Percentiles rank a stretch among this genome's conserved stretches.
Evolutionary conservation across 2,113 vertebrate genomes (phyloP).

Genomic region (Hippocampus guttulatus): DNA sequence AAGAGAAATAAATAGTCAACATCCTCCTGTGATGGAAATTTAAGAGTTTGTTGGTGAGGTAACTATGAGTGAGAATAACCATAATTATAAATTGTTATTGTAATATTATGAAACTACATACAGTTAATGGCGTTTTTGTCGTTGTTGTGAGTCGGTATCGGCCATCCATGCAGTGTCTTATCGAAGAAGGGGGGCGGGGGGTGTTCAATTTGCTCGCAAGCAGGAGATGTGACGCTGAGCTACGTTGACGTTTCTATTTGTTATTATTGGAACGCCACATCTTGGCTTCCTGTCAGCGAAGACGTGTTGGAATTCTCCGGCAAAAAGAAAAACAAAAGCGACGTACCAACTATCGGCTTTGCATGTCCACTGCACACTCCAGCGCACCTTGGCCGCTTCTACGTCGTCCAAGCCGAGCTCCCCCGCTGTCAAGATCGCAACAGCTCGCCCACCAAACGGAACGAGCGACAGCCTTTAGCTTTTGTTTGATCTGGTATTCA

Average conservation of each 20-base stretch:
- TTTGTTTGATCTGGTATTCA: background rate
- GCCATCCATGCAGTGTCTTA: constrained; percentile 21
- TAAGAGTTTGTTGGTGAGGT: background rate
- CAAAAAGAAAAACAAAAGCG: constrained; percentile 20
- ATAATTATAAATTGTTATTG: background rate
- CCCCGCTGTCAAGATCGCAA: constrained; percentile 23
- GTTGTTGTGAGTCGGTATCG: background rate
- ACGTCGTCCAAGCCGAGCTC: constrained; percentile 19
- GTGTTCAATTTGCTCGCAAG: constrained; percentile 49
- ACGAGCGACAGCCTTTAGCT: background rate
- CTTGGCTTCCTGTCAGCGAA: background rate
- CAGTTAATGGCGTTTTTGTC: background rate
- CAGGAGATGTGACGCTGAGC: constrained; percentile 18
- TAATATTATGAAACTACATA: background rate
- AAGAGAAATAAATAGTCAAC: background rate
- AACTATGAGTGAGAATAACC: background rate
- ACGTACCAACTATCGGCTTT: constrained; percentile 66
- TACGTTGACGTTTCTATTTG: constrained; percentile 13
- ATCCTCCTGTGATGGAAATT: background rate
- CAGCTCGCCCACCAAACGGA: constrained; percentile 1
- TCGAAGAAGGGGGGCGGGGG: constrained; percentile 8
- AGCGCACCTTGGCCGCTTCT: constrained; percentile 45
- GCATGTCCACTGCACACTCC: constrained; percentile 59
- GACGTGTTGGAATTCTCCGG: background rate
- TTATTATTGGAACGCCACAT: background rate